Percentiles rank a stretch among this genome's conserved stretches.
Conservation (phyloP, 2,888 invertebrate genomes). For the Graphium colonna region DNA sequence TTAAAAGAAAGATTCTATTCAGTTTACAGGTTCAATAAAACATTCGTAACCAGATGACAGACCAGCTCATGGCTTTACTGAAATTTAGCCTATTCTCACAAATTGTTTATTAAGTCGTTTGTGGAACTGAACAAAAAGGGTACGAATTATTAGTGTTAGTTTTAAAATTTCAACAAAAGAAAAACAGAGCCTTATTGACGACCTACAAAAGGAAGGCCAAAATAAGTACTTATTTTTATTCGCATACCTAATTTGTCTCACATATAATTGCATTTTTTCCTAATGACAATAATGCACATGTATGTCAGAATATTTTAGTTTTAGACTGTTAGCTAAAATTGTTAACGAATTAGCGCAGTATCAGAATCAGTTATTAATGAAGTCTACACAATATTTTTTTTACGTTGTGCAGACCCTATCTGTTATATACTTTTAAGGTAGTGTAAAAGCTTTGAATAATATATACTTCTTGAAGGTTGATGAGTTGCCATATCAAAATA, state of each 20-base stretch:
- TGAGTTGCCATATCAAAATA: not conserved
- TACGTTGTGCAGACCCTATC: no score
- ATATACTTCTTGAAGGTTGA: not conserved
- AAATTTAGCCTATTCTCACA: not conserved
- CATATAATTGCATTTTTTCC: no score
- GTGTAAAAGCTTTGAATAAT: not conserved
- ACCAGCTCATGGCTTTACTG: not conserved
- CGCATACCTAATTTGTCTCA: no score
- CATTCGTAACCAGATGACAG: not conserved
- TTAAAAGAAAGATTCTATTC: not conserved
- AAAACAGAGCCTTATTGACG: no score
- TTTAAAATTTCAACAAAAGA: not conserved
- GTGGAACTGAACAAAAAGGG: not conserved
- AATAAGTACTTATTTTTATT: no score
- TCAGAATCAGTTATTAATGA: no score
- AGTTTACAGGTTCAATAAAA: not conserved
- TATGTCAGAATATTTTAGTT: no score
- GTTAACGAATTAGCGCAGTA: no score
- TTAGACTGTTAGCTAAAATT: no score
- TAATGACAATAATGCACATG: no score
- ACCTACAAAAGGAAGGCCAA: no score
- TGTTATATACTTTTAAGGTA: not conserved
- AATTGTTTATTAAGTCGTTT: not conserved
- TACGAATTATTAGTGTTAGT: not conserved
- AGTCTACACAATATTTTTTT: no score